Base-by-base conservation (phyloP, 2,888 invertebrate species). In the Xanthia icteritia region DNA sequence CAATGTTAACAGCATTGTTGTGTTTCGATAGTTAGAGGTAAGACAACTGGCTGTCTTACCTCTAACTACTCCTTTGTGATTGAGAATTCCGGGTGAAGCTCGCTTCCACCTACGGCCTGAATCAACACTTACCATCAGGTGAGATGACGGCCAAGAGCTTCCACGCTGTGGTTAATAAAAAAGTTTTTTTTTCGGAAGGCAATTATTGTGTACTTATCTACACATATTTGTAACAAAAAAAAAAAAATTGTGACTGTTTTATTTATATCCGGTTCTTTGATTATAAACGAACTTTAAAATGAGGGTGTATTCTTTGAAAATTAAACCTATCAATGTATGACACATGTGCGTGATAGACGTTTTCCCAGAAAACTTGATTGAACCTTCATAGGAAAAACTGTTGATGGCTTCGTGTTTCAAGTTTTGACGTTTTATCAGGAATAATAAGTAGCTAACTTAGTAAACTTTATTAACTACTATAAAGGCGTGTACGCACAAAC, bases 341-440 rank as follows among this genome's bases (percentile, higher is more conserved):
- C 86, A 86, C 82, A 79, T 88, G 89, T 77, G 56, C 66, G 73
- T 82, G 89, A 85, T 82, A 66, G 82, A 83, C 65, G 2, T 61
- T 73, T 88, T 87, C 88, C 76, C 89, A 89, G 77, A 80, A 83
- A 86, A 80, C 77, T 78, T 81, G 65, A 80, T 77, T 72, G 75
- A 84, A 73, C 64, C 58, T 83, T 79, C 61, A 73, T 63, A 77
- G 63, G 20, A 73, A 77, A 82, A 79, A 72, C 56, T 72, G 42
- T 72, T 74, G 61, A 82, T 71, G 54, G 76, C 45, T 79, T 76
- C 69, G 78, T 78, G 78, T 73, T 76, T 71, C 65, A 73, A 82
- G 71, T 86, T 86, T 74, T 82, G 82, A 79, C 66, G 71, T 86
- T 82, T 73, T 42, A 76, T 58, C 71, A 42, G 31, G 48, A 61